Evolutionary conservation across 2,888 invertebrate species (phyloP).

Genomic region (Sipha maydis): DNA sequence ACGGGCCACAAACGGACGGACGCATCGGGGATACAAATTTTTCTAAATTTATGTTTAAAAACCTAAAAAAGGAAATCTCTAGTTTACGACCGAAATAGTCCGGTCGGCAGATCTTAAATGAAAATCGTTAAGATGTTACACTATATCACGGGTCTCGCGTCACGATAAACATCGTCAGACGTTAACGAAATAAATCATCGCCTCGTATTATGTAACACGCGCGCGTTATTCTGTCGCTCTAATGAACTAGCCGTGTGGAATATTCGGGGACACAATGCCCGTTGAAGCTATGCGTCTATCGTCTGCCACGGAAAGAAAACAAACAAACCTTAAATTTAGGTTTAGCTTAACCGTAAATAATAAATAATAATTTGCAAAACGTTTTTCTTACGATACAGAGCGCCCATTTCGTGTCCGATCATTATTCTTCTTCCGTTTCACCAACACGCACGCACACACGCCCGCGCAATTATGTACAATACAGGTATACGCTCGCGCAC

Average conservation of each 20-base stretch:
- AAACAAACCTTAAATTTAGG: not conserved
- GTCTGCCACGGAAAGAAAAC: not conserved
- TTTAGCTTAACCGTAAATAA: no score
- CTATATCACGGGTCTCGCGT: not conserved
- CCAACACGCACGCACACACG: not conserved
- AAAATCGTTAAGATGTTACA: not conserved
- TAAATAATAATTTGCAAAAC: not conserved
- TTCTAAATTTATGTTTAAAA: no score
- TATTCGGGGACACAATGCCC: not conserved
- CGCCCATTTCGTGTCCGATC: not conserved
- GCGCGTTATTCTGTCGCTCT: not conserved
- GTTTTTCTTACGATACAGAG: not conserved
- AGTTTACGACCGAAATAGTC: not conserved
- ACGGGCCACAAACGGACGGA: no score
- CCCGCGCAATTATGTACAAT: no score
- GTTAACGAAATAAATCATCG: slow-evolving; percentile 7
- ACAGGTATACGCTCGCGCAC: not conserved
- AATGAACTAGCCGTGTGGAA: not conserved
- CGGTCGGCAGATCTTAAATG: not conserved
- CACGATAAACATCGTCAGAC: not conserved
- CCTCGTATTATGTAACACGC: not conserved
- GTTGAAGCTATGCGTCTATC: not conserved
- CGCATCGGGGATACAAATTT: no score
- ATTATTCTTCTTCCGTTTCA: not conserved
- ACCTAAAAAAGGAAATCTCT: not conserved